A percentile compares a stretch with the other conserved stretches of the same genome.
Conservation (phyloP, 2,113 vertebrate genomes). For the Holacanthus passer region DNA sequence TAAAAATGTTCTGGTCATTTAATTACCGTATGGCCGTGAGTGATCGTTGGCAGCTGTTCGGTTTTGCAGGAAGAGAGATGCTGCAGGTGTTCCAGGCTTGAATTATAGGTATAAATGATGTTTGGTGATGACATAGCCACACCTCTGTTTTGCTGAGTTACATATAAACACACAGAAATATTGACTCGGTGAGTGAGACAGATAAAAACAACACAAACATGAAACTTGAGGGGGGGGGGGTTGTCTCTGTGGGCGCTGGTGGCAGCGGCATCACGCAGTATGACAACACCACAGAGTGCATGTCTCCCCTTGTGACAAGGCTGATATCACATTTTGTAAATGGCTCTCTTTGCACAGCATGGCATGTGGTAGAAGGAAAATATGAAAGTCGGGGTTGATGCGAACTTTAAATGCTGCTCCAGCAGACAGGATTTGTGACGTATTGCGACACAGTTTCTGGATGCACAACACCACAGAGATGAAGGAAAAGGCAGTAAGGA, state of each 20-base stretch:
- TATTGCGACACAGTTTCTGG: background rate
- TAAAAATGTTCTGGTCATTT: background rate
- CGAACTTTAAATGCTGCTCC: conserved; percentile 14
- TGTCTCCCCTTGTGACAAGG: conserved; percentile 6
- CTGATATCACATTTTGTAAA: conserved; percentile 32
- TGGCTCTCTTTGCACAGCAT: conserved; percentile 32
- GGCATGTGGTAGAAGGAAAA: conserved; percentile 42
- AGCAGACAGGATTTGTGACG: conserved; percentile 14
- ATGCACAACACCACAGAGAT: conserved; percentile 3
- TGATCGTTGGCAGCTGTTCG: background rate
- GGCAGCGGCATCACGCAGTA: background rate
- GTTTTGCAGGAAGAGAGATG: background rate
- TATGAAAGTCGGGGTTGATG: conserved; percentile 11
- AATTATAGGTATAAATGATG: background rate
- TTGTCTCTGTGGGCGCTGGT: background rate
- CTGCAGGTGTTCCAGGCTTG: background rate
- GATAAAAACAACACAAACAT: background rate
- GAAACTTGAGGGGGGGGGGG: background rate
- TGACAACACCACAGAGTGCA: conserved; percentile 15
- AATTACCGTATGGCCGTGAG: background rate
- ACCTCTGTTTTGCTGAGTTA: conserved; percentile 4
- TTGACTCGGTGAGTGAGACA: background rate
- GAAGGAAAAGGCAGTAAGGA: background rate
- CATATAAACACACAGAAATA: conserved; percentile 6
- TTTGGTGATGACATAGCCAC: background rate